Conservation (phyloP, 2,888 invertebrate genomes). For the Lamellibrachia columna region DNA sequence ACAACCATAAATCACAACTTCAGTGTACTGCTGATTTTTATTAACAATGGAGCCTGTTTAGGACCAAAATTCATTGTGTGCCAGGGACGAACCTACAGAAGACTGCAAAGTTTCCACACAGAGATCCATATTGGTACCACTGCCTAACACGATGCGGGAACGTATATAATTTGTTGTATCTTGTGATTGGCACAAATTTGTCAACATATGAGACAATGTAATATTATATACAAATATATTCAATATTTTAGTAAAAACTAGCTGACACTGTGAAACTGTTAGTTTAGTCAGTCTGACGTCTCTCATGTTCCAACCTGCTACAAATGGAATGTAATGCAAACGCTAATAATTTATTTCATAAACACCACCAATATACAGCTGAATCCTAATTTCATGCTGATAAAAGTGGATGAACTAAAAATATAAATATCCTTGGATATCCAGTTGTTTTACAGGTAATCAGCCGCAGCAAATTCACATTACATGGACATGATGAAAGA, state of each 20-base stretch:
- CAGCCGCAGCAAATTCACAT: neutral
- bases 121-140: neutral
- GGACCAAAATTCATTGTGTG: too few species aligned
- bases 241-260: neutral
- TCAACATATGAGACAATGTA: neutral
- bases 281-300: too few species aligned
- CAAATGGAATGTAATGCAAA: neutral
- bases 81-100: too few species aligned
- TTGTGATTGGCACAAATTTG: neutral
- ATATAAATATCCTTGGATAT: neutral
- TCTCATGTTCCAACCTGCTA: neutral
- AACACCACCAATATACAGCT: too few species aligned
- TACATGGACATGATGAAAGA: neutral
- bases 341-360: too few species aligned
- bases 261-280: neutral
- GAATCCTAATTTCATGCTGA: too few species aligned
- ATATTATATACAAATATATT: neutral
- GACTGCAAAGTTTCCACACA: neutral
- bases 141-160: neutral
- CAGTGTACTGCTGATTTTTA: neutral
- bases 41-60: neutral
- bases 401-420: neutral
- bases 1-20: neutral
- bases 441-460: neutral
- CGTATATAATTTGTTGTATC: neutral